phyloP scores from a whole-genome alignment of 1,140 invertebrate species.

The Oscheius sp. region DNA sequence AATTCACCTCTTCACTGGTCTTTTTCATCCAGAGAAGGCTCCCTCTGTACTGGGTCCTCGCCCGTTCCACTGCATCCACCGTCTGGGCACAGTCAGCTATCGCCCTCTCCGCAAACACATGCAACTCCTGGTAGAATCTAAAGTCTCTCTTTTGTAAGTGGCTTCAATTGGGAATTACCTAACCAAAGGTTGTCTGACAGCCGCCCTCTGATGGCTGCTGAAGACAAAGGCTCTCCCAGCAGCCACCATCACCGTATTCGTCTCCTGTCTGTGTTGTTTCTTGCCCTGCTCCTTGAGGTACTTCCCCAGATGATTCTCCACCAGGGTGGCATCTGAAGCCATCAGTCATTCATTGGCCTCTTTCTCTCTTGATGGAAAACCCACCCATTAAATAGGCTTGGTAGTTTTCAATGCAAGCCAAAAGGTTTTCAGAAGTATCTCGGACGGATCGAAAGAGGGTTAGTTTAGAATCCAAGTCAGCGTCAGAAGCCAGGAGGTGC shows the following conservation, averaged over 20 bases:
- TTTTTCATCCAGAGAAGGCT: conserved; percentile 99
- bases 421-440: conserved; percentile 81
- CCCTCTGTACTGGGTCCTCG: conserved; percentile 88
- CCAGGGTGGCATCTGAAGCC: conserved; percentile 38
- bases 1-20: conserved; percentile 76
- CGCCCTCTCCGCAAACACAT: conserved; percentile 89
- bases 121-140: conserved; percentile 87
- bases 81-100: conserved; percentile 88
- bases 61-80: conserved; percentile 87
- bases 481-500: conserved; percentile 89
- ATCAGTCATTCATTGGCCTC: conserved; percentile 8
- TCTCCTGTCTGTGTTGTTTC: conserved; percentile 76
- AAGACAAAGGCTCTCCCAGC: conserved; percentile 90
- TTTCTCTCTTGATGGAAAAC: conserved; percentile 8
- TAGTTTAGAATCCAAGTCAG: conserved; percentile 91
- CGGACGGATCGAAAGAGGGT: conserved; percentile 90
- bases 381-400: conserved; percentile 84
- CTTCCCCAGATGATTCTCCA: conserved; percentile 86
- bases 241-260: conserved; percentile 83
- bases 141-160: not conserved
- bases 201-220: conserved; percentile 79
- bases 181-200: conserved; percentile 13
- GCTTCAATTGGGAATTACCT: not conserved
- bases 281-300: conserved; percentile 93
- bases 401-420: conserved; percentile 86